Base-by-base conservation (phyloP, 1,140 invertebrate species). In the Branchinecta lindahli region DNA sequence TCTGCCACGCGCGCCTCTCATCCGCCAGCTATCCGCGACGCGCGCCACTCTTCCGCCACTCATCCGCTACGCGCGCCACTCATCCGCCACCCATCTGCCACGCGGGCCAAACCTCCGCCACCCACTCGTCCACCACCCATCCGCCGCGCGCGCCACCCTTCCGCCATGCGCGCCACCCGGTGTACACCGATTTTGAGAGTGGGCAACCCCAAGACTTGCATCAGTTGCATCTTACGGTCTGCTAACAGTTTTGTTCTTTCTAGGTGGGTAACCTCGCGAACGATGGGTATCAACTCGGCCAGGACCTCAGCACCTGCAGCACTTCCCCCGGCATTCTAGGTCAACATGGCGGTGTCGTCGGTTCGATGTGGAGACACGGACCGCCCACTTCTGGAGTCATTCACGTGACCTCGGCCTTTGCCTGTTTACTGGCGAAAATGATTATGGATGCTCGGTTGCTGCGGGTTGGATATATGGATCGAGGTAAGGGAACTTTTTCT, bases 271-370 rank as follows among this genome's bases (percentile, higher is more conserved):
- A 61, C 6, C 18, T 61, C 12, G 52, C 52, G 18, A 61, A 61
- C 18, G 52, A 61, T 61, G 52, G 52, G 18, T 61, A 61, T 61
- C 52, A 61, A 61, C 52, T 61, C 18, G 52, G 52, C 52, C 52
- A 61, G 18, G 52, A 61, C 52, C 18, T 61, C 4, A 61, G 52
- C 6, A 61, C 52, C 52, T 61, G 52, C 6, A 61, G 52, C 52
- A 61, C 52, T 4, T 61, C 52, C 12, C 52, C 52, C 1, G 52
- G 52, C 18, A 61, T 61, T 20, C 18, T 61, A 61, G 52, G 52
- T 61, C 52, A 61, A 6, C 12, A 61, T 61, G 52, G 52, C 18
- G 52, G 52, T 20, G 52, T 61, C 18, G 18, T 61, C 18, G 52
- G 52, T 15, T 61, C 52, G 12, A 15, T 61, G 52, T 61, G 52